These are phyloP conservation scores for Pogonocichla stellata DNA, from an alignment of 2,113 vertebrate genomes.

Conservation along the genomic window DNA sequence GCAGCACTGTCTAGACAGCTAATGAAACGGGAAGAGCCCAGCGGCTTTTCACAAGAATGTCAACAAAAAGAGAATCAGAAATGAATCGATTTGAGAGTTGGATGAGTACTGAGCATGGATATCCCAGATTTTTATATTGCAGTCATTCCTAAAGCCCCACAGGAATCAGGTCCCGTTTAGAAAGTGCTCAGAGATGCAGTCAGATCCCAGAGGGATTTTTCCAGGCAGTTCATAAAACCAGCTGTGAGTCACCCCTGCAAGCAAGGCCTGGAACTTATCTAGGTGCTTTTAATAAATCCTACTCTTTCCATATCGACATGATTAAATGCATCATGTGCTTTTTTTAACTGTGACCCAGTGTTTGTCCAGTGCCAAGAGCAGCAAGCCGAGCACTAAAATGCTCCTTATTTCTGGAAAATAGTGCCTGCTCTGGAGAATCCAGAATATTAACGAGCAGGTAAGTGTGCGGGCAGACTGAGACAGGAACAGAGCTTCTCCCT, in stretches of 20 bases:
- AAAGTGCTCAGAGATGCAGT: background rate
- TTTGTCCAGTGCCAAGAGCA: slow-evolving; percentile 4
- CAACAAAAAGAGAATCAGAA: background rate
- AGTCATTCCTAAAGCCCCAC: background rate
- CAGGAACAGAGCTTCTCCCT: background rate
- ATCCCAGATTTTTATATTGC: background rate
- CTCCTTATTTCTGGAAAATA: background rate
- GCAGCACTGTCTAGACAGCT: background rate
- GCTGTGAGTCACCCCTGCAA: background rate
- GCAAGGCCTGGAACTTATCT: slow-evolving; percentile 30
- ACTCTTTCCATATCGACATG: background rate
- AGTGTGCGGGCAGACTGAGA: background rate
- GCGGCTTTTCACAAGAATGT: background rate
- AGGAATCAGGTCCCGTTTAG: background rate
- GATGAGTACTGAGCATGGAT: background rate
- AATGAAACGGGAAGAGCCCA: background rate
- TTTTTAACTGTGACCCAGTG: background rate
- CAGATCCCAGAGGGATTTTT: slow-evolving; percentile 24
- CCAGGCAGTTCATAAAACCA: slow-evolving; percentile 18
- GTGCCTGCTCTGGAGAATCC: background rate
- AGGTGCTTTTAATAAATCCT: slow-evolving; percentile 25
- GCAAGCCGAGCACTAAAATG: background rate
- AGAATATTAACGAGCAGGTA: background rate
- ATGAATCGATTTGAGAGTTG: background rate
- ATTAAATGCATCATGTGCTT: background rate